phyloP scores from a whole-genome alignment of 2,888 invertebrate genomes.

The Linnaemya vulpina region DNA sequence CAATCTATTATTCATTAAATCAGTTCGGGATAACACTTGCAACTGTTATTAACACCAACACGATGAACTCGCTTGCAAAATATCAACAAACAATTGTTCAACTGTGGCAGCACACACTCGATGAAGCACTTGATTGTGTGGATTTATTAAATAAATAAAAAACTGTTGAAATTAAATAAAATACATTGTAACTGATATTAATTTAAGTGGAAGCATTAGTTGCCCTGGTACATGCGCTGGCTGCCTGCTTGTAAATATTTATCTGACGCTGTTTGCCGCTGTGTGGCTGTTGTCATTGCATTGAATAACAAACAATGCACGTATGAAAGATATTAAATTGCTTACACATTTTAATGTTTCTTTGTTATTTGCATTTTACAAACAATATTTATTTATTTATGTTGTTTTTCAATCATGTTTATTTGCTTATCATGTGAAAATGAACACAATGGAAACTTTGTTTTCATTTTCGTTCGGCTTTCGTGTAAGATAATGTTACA shows the following conservation, averaged over 20 bases:
- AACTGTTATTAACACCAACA: conserved; percentile 23
- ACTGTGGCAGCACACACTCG: not conserved
- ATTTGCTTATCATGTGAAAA: conserved; percentile 25
- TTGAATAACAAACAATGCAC: not conserved
- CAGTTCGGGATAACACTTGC: not conserved
- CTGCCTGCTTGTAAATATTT: not conserved
- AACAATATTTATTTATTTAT: conserved; percentile 6
- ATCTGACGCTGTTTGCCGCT: not conserved
- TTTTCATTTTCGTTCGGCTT: not conserved
- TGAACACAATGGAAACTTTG: conserved; percentile 35
- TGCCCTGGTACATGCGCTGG: not conserved
- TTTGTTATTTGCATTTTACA: conserved; percentile 10
- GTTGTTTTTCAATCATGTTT: conserved; percentile 26
- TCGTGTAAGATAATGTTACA: conserved; percentile 15
- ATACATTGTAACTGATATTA: conserved; percentile 21
- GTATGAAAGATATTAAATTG: not conserved
- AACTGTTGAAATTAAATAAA: conserved; percentile 42
- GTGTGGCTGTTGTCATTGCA: conserved; percentile 18
- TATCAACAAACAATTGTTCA: not conserved
- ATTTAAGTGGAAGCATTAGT: conserved; percentile 15
- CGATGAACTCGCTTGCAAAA: conserved; percentile 6
- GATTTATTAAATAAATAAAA: conserved; percentile 1
- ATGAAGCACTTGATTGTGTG: not conserved
- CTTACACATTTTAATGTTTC: not conserved
- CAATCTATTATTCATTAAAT: conserved; percentile 6